Conservation (phyloP, 2,888 invertebrate species). For the Fissipunctia ypsillon region DNA sequence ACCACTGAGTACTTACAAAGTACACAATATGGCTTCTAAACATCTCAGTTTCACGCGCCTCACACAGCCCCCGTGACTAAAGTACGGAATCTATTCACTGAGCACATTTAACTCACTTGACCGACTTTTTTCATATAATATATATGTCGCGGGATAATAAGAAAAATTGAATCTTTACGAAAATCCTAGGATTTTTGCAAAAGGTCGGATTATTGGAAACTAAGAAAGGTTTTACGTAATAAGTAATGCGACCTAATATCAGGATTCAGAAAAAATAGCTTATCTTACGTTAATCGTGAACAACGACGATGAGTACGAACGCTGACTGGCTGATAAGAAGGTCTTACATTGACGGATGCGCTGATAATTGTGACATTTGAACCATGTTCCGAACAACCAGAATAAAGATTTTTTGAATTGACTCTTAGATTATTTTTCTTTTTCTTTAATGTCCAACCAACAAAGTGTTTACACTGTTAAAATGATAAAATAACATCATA, state of each 20-base stretch:
- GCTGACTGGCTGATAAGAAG: neutral
- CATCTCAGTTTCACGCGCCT: conserved; percentile 21
- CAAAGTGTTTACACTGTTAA: no score
- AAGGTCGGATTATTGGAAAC: neutral
- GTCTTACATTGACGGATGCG: neutral
- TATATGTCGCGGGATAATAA: neutral
- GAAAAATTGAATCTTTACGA: neutral
- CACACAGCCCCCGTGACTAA: conserved; percentile 16
- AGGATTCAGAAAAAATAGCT: neutral
- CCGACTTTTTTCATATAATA: conserved; percentile 61
- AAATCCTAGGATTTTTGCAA: neutral
- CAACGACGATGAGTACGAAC: neutral
- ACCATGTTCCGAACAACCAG: no score
- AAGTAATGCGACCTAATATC: neutral
- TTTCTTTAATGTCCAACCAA: no score
- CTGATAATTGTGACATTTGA: neutral
- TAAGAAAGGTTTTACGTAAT: neutral
- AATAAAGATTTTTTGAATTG: neutral
- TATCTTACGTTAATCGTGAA: neutral
- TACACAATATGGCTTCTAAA: conserved; percentile 7
- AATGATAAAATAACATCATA: no score
- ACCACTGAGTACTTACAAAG: neutral
- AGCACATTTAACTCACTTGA: conserved; percentile 64
- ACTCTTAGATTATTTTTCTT: no score
- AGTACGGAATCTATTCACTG: conserved; percentile 58